Evolutionary conservation across 2,113 vertebrate species (phyloP).

Genomic region (Pitta sordida): DNA sequence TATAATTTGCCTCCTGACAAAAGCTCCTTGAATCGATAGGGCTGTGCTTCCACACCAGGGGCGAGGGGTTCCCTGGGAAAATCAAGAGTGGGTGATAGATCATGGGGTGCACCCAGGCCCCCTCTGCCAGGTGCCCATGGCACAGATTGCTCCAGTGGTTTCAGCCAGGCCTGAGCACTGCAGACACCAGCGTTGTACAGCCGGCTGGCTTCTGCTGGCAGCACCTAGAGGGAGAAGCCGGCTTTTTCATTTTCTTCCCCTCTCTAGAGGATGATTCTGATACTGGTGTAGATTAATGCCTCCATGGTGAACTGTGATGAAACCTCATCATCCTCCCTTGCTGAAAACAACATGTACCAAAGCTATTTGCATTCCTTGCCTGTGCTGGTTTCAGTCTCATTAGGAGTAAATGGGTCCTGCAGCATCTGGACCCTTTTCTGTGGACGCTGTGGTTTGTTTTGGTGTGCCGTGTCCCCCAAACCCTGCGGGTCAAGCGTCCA

Average conservation of each 20-base stretch:
- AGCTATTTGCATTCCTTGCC: rapidly evolving
- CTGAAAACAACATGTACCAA: not conserved
- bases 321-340: not conserved
- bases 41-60: not conserved
- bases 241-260: not conserved
- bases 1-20: not conserved
- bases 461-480: rapidly evolving
- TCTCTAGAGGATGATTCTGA: not conserved
- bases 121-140: not conserved
- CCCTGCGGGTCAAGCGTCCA: rapidly evolving
- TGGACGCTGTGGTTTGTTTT: not conserved
- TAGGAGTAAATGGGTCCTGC: not conserved
- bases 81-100: rapidly evolving
- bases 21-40: not conserved
- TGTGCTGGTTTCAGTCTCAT: not conserved
- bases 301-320: rapidly evolving
- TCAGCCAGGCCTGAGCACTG: not conserved
- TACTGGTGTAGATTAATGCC: not conserved
- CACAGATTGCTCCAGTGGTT: rapidly evolving
- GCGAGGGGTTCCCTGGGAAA: rapidly evolving
- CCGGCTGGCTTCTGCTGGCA: not conserved
- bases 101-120: rapidly evolving
- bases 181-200: not conserved
- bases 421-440: not conserved
- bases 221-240: not conserved